phyloP scores from a whole-genome alignment of 2,888 invertebrate species.

The Aromia moschata region DNA sequence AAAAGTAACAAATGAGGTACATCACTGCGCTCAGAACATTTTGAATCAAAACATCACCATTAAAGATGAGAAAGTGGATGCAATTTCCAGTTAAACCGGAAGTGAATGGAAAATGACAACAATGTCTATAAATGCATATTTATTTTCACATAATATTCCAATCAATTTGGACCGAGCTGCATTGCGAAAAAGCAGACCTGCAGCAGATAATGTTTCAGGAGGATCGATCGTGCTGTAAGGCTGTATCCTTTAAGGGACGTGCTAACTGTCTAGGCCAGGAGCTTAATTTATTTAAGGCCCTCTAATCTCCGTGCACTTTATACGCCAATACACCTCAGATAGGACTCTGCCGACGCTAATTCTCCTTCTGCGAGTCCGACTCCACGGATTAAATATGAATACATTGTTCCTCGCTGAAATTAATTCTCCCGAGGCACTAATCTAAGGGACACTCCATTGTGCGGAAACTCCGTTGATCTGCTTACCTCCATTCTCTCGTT shows the following conservation, averaged over 20 bases:
- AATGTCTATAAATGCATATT: too few species aligned
- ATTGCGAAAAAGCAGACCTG: too few species aligned
- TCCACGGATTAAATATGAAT: slow-evolving; percentile 18
- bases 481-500: neutral
- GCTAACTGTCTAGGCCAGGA: neutral
- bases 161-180: too few species aligned
- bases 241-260: neutral
- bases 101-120: too few species aligned
- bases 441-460: slow-evolving; percentile 4
- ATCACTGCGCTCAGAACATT: too few species aligned
- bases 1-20: too few species aligned
- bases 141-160: too few species aligned
- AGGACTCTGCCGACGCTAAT: slow-evolving; percentile 7
- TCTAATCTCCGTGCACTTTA: slow-evolving; percentile 5
- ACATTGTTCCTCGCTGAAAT: slow-evolving; percentile 18
- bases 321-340: slow-evolving; percentile 3
- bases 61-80: too few species aligned
- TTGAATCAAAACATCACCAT: too few species aligned
- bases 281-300: neutral
- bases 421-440: slow-evolving; percentile 11
- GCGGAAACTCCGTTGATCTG: neutral
- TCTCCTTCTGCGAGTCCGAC: slow-evolving; percentile 8
- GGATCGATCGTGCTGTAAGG: too few species aligned
- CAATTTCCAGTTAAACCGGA: too few species aligned
- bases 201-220: too few species aligned